Conservation (phyloP, 1,140 invertebrate species). For the Aphidius ervi region DNA sequence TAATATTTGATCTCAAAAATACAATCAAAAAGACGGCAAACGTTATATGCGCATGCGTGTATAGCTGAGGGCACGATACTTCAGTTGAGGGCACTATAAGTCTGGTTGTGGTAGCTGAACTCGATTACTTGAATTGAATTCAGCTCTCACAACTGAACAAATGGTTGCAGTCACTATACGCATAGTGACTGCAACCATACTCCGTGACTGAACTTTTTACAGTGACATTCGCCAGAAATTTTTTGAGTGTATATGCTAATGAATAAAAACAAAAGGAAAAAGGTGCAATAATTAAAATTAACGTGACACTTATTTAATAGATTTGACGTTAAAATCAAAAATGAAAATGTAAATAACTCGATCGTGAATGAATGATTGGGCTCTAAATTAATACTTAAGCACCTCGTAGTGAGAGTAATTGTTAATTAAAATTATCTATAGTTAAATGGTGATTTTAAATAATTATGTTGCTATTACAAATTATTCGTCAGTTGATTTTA, state of each 20-base stretch:
- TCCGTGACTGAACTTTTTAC: no score
- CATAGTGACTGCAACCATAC: no score
- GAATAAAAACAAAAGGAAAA: slow-evolving; percentile 44
- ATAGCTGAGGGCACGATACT: no score
- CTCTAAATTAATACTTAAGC: slow-evolving; percentile 39
- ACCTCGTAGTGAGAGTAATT: slow-evolving; percentile 51
- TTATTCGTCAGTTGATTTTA: slow-evolving; percentile 18
- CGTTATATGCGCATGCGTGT: no score
- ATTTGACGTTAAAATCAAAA: slow-evolving; percentile 12
- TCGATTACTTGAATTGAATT: no score
- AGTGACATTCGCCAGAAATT: no score
- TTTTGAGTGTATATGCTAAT: slow-evolving; percentile 39
- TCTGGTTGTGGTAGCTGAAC: no score
- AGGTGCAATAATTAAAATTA: slow-evolving; percentile 38
- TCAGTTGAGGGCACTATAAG: no score
- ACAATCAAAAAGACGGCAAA: no score
- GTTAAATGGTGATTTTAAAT: slow-evolving; percentile 38
- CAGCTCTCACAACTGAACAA: no score
- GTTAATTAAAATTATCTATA: slow-evolving; percentile 44
- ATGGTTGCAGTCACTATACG: no score
- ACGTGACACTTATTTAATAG: slow-evolving; percentile 9
- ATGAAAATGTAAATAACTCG: slow-evolving; percentile 14
- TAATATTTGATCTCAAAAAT: no score
- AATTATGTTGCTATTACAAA: slow-evolving; percentile 26
- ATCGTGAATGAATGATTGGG: slow-evolving; percentile 16